Evolutionary conservation across 2,113 vertebrate species (phyloP).

Genomic region (Spermophilus dauricus): DNA sequence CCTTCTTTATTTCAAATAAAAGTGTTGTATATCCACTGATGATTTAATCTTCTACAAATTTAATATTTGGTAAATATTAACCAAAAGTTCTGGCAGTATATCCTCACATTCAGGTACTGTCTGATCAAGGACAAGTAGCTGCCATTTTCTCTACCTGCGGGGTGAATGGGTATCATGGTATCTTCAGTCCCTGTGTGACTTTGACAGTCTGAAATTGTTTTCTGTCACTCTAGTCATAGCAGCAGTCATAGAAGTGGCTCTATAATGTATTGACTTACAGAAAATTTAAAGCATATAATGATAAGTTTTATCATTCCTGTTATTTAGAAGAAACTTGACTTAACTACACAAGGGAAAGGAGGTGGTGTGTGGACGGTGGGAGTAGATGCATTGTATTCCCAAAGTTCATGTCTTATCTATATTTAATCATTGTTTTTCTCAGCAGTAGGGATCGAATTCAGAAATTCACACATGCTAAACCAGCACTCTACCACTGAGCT

Average conservation of each 20-base stretch:
- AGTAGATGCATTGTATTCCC: neutral
- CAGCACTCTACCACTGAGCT: neutral
- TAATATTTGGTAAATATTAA: neutral
- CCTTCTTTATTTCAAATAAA: neutral
- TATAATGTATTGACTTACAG: neutral
- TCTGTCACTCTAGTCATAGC: neutral
- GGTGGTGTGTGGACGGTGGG: neutral
- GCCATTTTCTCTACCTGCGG: accelerated
- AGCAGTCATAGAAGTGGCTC: neutral
- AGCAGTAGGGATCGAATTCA: neutral
- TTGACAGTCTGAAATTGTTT: neutral
- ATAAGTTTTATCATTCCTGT: neutral
- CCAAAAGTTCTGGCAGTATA: neutral
- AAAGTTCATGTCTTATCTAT: neutral
- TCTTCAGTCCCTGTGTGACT: neutral
- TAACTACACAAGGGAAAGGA: neutral
- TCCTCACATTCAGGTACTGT: neutral
- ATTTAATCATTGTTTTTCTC: neutral
- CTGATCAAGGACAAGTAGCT: neutral
- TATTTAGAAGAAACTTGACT: neutral
- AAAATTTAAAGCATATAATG: neutral
- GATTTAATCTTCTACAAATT: neutral
- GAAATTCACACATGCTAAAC: neutral
- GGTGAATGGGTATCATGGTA: accelerated
- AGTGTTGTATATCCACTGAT: neutral